Evolutionary conservation across 2,888 invertebrate species (phyloP), one percentile per base, ranked within the genome.

Genomic region (Chaitophorus viminalis): DNA sequence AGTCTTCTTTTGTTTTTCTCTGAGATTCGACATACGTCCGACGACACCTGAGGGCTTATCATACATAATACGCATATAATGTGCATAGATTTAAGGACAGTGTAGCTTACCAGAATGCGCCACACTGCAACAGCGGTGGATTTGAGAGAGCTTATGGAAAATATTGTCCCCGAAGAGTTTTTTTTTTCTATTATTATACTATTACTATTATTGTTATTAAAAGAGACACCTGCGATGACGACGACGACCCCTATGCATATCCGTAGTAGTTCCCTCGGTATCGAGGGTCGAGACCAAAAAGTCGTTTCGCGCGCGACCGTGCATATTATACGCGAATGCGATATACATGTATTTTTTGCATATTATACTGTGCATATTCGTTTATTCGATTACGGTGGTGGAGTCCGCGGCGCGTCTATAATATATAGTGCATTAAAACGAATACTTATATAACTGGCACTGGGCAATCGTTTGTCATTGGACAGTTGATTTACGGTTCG

Each of bases 401-500:
- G 54, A n/a, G n/a, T n/a, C n/a, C n/a, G 54, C 14, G 60, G n/a
- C 82, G 54, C 33, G 25, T 36, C 75, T 39, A n/a, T n/a, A n/a
- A n/a, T n/a, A n/a, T n/a, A n/a, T n/a, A 25, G 25, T 14, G 46
- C 46, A 46, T 46, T 46, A 14, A 2, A 46, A 46, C 14, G 14
- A 46, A 46, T 14, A 46, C 46, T 46, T 46, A 14, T 46, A 46
- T 18, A 68, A 25, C 11, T 60, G 21, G 21, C 21, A 60, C 3
- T 25, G 25, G 21, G 21, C n/a, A n/a, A n/a, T 5, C 31, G 31
- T 60, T n/a, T 39, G 78, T 39, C 82, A 14, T 25, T 17, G 74
- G n/a, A 18, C 76, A 54, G 84, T 65, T 76, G 84, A 84, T 84
- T 84, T 84, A 84, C 33, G 65, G 84, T 31, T 65, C 84, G 75